phyloP scores from a whole-genome alignment of 2,888 invertebrate genomes.

The Atethmia centrago region DNA sequence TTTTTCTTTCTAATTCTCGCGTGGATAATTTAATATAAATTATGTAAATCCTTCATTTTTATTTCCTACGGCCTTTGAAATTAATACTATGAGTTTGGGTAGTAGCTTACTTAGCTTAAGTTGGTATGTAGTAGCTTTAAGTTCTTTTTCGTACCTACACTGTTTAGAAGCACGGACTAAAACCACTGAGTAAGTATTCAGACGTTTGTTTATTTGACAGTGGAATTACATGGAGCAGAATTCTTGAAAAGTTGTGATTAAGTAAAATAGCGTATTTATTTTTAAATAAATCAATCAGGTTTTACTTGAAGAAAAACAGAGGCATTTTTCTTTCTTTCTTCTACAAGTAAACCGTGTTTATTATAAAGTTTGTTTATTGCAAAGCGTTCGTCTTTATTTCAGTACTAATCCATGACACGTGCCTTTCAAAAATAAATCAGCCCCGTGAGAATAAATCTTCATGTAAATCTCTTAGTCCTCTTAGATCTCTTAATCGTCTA shows the following conservation, averaged over 20 bases:
- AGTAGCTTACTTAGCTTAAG: too few species aligned
- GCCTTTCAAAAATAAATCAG: neutral
- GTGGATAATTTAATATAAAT: neutral
- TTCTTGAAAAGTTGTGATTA: neutral
- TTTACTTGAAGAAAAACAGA: neutral
- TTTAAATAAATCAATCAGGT: neutral
- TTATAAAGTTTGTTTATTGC: too few species aligned
- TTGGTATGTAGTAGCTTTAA: neutral
- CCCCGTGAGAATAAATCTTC: neutral
- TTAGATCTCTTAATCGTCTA: too few species aligned
- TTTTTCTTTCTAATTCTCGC: too few species aligned
- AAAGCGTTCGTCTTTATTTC: neutral
- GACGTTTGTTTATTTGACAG: neutral
- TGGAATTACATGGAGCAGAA: neutral
- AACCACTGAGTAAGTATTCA: too few species aligned
- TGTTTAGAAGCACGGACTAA: too few species aligned
- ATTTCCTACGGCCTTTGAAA: neutral
- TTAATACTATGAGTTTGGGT: neutral
- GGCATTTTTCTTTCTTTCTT: too few species aligned
- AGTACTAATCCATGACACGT: neutral
- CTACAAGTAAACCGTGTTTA: too few species aligned
- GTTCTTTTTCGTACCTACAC: neutral
- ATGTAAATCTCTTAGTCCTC: neutral
- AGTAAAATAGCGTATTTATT: neutral
- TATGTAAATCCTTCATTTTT: neutral